Conservation (phyloP, 1,140 invertebrate genomes). For the Stenopsyche tienmushanensis region DNA sequence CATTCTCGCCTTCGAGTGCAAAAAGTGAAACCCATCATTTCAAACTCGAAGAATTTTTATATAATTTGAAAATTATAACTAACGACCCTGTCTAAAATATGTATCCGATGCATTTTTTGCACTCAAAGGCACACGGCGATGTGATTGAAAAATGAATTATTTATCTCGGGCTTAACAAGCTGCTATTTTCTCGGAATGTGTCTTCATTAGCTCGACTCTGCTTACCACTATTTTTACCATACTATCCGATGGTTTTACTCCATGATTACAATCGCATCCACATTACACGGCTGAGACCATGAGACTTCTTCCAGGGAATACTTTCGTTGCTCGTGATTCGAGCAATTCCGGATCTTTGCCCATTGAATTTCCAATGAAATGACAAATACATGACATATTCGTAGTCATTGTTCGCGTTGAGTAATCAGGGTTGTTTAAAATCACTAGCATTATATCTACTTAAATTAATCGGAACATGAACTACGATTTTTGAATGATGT, state of each 20-base stretch:
- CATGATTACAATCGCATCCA: not conserved
- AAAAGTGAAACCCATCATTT: too few relatives aligned
- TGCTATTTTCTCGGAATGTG: not conserved
- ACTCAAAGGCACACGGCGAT: too few relatives aligned
- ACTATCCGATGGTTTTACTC: not conserved
- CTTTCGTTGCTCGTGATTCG: not conserved
- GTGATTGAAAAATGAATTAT: constrained; percentile 4
- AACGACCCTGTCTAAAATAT: too few relatives aligned
- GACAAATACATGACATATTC: constrained; percentile 3
- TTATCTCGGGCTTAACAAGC: not conserved
- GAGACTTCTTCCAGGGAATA: not conserved
- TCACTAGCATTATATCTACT: not conserved
- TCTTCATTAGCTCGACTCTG: constrained; percentile 8
- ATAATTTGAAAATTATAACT: too few relatives aligned
- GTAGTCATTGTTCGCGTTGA: too few relatives aligned
- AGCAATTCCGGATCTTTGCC: not conserved
- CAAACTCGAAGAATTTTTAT: too few relatives aligned
- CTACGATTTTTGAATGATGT: too few relatives aligned
- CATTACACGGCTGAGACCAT: not conserved
- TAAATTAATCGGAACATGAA: not conserved
- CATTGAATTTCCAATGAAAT: constrained; percentile 17
- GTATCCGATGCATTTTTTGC: too few relatives aligned
- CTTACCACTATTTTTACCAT: not conserved
- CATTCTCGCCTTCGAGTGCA: too few relatives aligned
- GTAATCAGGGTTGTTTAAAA: too few relatives aligned